phyloP scores from a whole-genome alignment of 2,888 invertebrate species.

The Macrophya alboannulata region DNA sequence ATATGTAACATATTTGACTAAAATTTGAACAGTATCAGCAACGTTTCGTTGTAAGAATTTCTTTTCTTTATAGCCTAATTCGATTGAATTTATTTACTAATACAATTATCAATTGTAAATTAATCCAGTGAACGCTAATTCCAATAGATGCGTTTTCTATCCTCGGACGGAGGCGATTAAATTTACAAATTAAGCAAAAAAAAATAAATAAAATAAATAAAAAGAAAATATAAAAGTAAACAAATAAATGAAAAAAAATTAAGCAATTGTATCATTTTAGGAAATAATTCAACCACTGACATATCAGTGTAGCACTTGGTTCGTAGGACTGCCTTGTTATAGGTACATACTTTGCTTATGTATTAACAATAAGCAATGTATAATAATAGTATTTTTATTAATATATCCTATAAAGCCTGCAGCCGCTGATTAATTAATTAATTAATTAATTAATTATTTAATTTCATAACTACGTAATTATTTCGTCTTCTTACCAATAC shows the following conservation, averaged over 20 bases:
- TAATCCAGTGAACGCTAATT: constrained; percentile 32
- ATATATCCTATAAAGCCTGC: constrained; percentile 50
- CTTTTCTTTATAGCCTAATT: constrained; percentile 42
- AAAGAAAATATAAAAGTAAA: background rate
- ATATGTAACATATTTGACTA: constrained; percentile 51
- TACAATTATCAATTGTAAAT: constrained; percentile 45
- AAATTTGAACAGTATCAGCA: constrained; percentile 52
- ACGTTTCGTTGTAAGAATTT: constrained; percentile 55
- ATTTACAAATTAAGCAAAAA: background rate
- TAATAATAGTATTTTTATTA: constrained; percentile 56
- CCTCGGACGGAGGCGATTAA: constrained; percentile 49
- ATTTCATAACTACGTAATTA: constrained; percentile 51
- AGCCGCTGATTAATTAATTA: constrained; percentile 25
- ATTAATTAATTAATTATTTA: constrained; percentile 40
- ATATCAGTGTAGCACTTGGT: constrained; percentile 29
- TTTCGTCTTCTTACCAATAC: constrained; percentile 53
- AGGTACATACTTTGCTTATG: constrained; percentile 7
- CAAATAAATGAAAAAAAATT: background rate
- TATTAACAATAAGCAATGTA: constrained; percentile 35
- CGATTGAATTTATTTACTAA: constrained; percentile 52
- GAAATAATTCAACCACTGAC: constrained; percentile 44
- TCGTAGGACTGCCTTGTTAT: constrained; percentile 27
- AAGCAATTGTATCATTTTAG: constrained; percentile 20
- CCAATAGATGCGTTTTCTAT: constrained; percentile 25
- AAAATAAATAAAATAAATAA: background rate